A percentile compares a stretch with the other conserved stretches of the same genome.
Evolutionary conservation across 1,140 invertebrate species (phyloP).

Genomic region (Phthorimaea operculella): DNA sequence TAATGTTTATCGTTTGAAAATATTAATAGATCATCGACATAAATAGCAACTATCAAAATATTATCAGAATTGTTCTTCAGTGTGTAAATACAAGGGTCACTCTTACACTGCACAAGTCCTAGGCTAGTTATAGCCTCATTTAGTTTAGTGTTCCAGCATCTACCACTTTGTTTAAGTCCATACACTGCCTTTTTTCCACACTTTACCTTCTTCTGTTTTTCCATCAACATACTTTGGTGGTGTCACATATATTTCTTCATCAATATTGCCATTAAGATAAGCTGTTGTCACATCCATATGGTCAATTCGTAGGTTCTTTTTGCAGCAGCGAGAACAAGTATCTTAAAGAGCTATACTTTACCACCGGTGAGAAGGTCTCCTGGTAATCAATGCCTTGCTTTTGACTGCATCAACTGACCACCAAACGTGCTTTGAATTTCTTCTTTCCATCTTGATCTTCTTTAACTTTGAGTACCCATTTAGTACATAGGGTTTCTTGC

Average conservation of each 20-base stretch:
- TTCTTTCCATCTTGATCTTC: not conserved
- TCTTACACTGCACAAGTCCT: not conserved
- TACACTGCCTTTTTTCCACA: slow-evolving; percentile 4
- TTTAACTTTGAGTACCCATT: slow-evolving; percentile 2
- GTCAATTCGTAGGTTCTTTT: not conserved
- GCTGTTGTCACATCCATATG: not conserved
- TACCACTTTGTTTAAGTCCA: slow-evolving; percentile 5
- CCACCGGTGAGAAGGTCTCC: not conserved
- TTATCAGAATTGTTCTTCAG: not conserved
- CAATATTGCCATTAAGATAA: not conserved
- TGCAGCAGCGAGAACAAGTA: slow-evolving; percentile 4
- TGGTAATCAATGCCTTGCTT: not conserved
- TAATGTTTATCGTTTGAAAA: not conserved
- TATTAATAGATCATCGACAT: slow-evolving; percentile 3
- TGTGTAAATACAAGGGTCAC: slow-evolving; percentile 5
- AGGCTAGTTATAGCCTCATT: not conserved
- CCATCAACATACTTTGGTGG: not conserved
- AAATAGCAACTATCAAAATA: not conserved
- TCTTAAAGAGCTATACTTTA: not conserved
- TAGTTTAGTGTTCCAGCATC: slow-evolving; percentile 2
- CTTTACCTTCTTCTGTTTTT: not conserved
- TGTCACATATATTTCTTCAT: slow-evolving; percentile 2
- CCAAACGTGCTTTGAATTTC: not conserved
- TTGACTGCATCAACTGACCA: not conserved
- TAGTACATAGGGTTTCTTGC: not conserved